These are phyloP conservation scores for Dromas ardeola DNA, from an alignment of 2,113 vertebrate genomes.

Conservation along the genomic window DNA sequence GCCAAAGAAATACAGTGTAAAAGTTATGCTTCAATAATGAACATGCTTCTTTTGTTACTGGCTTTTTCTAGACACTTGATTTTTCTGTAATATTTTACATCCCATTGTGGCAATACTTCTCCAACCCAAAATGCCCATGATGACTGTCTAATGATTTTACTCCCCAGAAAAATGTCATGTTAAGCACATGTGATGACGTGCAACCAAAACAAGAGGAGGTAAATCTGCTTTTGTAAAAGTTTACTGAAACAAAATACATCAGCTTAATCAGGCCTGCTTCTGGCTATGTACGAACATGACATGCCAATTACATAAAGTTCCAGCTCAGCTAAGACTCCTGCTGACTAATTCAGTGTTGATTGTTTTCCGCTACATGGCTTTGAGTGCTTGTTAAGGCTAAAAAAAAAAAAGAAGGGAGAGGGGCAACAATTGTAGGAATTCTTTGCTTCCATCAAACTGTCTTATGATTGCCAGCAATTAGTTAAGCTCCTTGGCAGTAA, in stretches of 20 bases:
- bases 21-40: neutral
- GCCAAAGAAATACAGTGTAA: neutral
- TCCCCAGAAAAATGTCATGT: conserved; percentile 38
- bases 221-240: conserved; percentile 83
- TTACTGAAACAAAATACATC: conserved; percentile 88
- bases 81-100: neutral
- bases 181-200: conserved; percentile 63
- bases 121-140: neutral
- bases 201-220: conserved; percentile 66
- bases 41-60: neutral
- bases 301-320: conserved; percentile 95
- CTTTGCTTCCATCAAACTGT: conserved; percentile 83
- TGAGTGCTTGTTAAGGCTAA: conserved; percentile 88
- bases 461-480: conserved; percentile 96
- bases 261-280: conserved; percentile 88
- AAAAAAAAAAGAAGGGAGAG: conserved; percentile 3
- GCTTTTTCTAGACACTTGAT: neutral
- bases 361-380: conserved; percentile 90
- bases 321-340: conserved; percentile 89
- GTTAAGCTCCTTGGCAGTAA: conserved; percentile 88
- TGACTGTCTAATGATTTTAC: neutral
- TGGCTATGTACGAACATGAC: conserved; percentile 83
- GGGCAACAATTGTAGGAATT: conserved; percentile 80
- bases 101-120: neutral
- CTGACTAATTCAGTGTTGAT: conserved; percentile 93